phyloP scores from a whole-genome alignment of 2,888 invertebrate species.

The Phalera bucephala region DNA sequence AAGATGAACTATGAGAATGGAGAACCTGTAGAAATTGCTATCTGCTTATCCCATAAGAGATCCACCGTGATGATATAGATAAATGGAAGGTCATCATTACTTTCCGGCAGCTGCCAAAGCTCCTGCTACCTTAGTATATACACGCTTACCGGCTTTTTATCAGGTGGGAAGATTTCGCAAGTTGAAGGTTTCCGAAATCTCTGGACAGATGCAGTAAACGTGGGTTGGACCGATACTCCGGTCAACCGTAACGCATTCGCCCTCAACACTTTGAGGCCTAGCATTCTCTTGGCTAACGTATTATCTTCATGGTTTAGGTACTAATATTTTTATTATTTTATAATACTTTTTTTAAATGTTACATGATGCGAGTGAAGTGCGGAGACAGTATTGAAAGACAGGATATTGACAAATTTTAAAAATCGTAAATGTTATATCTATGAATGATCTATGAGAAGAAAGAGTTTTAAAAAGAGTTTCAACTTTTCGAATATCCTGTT shows the following conservation, averaged over 20 bases:
- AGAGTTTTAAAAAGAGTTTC: too few species aligned
- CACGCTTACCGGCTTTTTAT: constrained; percentile 49
- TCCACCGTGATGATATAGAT: too few species aligned
- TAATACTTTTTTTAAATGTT: constrained; percentile 1
- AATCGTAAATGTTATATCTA: too few species aligned
- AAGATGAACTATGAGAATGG: too few species aligned
- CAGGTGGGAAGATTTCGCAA: constrained; percentile 37
- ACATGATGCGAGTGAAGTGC: constrained; percentile 11
- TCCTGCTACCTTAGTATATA: too few species aligned
- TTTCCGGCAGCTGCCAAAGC: too few species aligned
- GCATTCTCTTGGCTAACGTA: constrained; percentile 16
- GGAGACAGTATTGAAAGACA: constrained; percentile 12
- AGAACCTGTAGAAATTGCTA: too few species aligned
- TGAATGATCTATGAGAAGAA: too few species aligned
- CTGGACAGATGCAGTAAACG: constrained; percentile 16
- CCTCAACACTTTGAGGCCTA: constrained; percentile 16
- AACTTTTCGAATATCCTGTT: too few species aligned
- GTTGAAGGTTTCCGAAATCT: constrained; percentile 40
- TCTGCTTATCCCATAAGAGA: too few species aligned
- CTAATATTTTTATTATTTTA: constrained; percentile 3
- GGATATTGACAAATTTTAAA: constrained; percentile 1
- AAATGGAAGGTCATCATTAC: too few species aligned
- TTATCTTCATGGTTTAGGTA: constrained; percentile 16
- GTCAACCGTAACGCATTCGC: constrained; percentile 1
- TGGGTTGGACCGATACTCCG: constrained; percentile 7